Evolutionary conservation across 1,140 invertebrate genomes (phyloP).

Genomic region (Ruditapes philippinarum): DNA sequence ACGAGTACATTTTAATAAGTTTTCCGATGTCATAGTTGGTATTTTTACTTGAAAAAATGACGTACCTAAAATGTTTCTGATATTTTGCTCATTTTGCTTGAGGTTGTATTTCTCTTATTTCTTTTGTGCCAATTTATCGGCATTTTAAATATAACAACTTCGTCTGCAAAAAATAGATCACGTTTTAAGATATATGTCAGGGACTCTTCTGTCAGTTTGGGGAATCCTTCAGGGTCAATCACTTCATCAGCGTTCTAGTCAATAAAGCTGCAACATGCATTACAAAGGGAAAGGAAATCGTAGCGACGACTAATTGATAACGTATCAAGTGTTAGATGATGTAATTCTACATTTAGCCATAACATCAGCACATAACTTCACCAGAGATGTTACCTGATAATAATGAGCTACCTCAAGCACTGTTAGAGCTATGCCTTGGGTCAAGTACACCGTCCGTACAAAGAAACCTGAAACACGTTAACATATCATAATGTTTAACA

Average conservation of each 20-base stretch:
- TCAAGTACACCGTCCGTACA: background rate
- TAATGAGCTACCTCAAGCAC: background rate
- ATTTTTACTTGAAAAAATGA: too few species aligned
- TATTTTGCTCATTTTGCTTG: too few species aligned
- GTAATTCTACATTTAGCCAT: background rate
- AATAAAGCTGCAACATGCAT: background rate
- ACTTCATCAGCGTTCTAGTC: constrained; percentile 2
- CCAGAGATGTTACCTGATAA: background rate
- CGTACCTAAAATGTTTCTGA: too few species aligned
- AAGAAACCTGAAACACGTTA: background rate
- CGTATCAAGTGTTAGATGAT: background rate
- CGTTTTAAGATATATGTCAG: background rate
- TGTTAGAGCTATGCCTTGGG: too few species aligned
- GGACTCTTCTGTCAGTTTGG: background rate
- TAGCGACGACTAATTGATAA: background rate
- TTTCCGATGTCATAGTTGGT: too few species aligned
- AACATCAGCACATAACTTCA: background rate
- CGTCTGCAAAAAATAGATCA: constrained; percentile 12
- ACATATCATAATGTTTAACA: too few species aligned
- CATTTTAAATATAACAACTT: background rate
- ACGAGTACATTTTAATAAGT: background rate
- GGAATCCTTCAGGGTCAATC: background rate
- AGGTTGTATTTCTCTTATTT: too few species aligned
- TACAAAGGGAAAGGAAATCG: background rate
- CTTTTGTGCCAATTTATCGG: too few species aligned